Evolutionary conservation across 1,140 invertebrate species (phyloP).

Genomic region (Cydia pomonella): DNA sequence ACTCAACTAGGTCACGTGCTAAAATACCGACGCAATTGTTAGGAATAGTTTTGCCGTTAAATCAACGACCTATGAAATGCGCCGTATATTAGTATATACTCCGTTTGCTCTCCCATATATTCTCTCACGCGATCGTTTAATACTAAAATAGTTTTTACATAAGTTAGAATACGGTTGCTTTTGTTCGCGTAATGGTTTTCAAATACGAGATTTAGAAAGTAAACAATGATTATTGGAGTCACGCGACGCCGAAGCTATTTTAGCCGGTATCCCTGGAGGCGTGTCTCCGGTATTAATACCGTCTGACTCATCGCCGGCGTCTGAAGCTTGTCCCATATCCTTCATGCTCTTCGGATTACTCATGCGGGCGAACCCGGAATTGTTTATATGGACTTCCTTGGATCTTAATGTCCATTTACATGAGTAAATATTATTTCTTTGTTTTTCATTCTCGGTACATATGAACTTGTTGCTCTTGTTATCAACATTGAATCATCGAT

Average conservation of each 20-base stretch:
- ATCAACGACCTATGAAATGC: conserved; percentile 45
- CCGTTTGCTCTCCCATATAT: neutral
- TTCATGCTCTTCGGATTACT: conserved; percentile 70
- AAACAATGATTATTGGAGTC: conserved; percentile 44
- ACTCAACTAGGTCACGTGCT: conserved; percentile 24
- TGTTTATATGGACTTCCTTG: conserved; percentile 44
- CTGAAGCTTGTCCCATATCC: conserved; percentile 77
- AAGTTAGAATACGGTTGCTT: neutral
- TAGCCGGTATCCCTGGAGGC: conserved; percentile 70
- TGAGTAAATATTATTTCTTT: conserved; percentile 24
- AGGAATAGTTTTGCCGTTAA: conserved; percentile 34
- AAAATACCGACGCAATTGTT: conserved; percentile 22
- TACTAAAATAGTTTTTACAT: neutral
- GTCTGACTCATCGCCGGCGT: conserved; percentile 67
- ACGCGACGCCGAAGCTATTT: conserved; percentile 74
- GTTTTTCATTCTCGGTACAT: neutral
- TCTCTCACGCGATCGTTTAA: conserved; percentile 12
- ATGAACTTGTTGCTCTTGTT: neutral
- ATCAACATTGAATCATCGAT: neutral
- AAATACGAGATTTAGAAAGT: conserved; percentile 1
- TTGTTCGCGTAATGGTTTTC: neutral
- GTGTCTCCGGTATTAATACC: conserved; percentile 77
- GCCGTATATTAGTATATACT: conserved; percentile 43
- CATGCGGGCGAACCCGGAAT: conserved; percentile 72
- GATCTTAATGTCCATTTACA: neutral